Base-by-base conservation (phyloP, 1,140 invertebrate genomes). In the Drosophila kepulauana region DNA sequence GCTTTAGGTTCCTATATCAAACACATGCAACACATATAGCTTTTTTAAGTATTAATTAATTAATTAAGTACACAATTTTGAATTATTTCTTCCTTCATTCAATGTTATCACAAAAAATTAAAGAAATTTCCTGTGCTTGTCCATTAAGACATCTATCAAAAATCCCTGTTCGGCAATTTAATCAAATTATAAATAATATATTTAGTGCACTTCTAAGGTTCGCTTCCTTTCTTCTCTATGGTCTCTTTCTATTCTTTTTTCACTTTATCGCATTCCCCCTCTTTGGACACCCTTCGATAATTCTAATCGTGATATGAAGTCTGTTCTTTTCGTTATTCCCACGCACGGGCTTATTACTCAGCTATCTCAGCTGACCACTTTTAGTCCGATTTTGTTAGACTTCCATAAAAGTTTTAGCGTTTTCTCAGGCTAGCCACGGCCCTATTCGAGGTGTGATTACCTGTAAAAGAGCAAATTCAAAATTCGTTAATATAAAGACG, bases 1-100 rank as follows among this genome's bases (percentile, higher is more conserved):
- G 28, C 56, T 59, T 73, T 59, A 41, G 8, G 57, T 45, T 28
- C 5, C 49, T 73, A 73, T 57, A 57, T 51, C 8, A 65, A 65
- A 69, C 57, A 57, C 30, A 46, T 38, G 35, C 71, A 73, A 54
- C 45, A 38, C 30, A 61, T 62, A 28, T 64, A 28, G 25, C n/a
- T 25, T 13, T 35, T 57, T 43, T 63, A 70, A 70, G 43, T 69
- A 74, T 48, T 48, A 61, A 43, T 54, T 35, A 75, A 57, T 45
- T 77, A 58, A 46, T 90, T 90, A 91, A 89, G 86, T 90, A 89
- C 78, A 86, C 68, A 86, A 90, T 61, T 70, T 68, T 64, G 62
- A 28, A 64, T 64, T 52, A 20, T 28, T 33, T 46, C 52, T 57
- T 49, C 28, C 33, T 28, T 49, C 10, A 20, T 46, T 35, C 51